Conservation (phyloP, 2,888 invertebrate species). For the Achlya flavicornis region DNA sequence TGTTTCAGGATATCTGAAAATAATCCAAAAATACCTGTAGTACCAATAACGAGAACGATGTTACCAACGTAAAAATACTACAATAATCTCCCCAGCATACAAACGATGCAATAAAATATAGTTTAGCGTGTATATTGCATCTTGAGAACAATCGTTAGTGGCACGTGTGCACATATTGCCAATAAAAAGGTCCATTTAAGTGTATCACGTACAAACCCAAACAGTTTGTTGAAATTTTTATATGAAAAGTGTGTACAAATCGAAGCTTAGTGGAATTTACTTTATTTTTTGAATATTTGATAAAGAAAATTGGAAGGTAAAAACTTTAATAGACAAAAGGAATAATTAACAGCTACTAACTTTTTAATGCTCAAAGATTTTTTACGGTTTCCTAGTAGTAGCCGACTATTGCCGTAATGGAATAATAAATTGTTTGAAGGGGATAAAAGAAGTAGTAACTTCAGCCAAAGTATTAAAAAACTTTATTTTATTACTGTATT, state of each 20-base stretch:
- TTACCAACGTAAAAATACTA: not conserved
- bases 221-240: constrained; percentile 11
- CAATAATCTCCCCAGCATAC: constrained; percentile 26
- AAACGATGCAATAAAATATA: constrained; percentile 47
- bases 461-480: too few relatives aligned
- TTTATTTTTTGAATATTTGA: not conserved
- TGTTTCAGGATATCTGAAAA: too few relatives aligned
- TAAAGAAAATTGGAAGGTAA: too few relatives aligned
- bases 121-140: constrained; percentile 39
- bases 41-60: not conserved
- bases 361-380: too few relatives aligned
- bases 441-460: too few relatives aligned
- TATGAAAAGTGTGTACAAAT: constrained; percentile 10
- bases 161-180: constrained; percentile 35
- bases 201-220: constrained; percentile 11
- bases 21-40: too few relatives aligned
- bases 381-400: too few relatives aligned
- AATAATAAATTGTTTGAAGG: too few relatives aligned
- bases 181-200: constrained; percentile 32
- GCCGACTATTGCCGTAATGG: too few relatives aligned
- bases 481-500: too few relatives aligned
- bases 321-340: too few relatives aligned
- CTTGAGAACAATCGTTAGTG: constrained; percentile 39
- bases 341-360: too few relatives aligned
- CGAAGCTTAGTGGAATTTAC: not conserved